These are phyloP conservation scores for Ageneiosus marmoratus DNA, from an alignment of 2,113 vertebrate species.

Conservation along the genomic window DNA sequence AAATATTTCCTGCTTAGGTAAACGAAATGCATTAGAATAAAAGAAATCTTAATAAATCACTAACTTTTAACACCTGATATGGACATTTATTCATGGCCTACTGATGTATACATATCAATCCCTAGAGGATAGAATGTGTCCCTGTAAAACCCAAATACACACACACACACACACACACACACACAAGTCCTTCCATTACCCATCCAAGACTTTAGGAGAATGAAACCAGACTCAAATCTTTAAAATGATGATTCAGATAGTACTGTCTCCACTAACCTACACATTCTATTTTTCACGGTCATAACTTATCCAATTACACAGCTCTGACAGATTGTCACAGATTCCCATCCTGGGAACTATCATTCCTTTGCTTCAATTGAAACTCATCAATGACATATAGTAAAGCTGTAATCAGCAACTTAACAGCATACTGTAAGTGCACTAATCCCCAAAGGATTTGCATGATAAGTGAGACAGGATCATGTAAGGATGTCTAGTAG, in stretches of 20 bases:
- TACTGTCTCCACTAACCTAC: conserved; percentile 30
- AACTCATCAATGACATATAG: conserved; percentile 2
- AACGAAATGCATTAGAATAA: conserved; percentile 5
- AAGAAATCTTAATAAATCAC: not conserved
- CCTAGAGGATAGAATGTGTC: not conserved
- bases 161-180: conserved; percentile 6
- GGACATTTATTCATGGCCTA: not conserved
- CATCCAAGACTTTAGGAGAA: not conserved
- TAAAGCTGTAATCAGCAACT: too few relatives aligned
- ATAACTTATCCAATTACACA: conserved; percentile 3
- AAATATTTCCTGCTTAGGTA: not conserved
- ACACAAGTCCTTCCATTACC: not conserved
- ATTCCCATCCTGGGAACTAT: not conserved
- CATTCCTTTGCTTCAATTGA: not conserved
- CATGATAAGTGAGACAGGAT: conserved; percentile 16
- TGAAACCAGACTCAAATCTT: conserved; percentile 14
- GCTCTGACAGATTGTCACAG: not conserved
- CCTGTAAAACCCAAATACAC: not conserved
- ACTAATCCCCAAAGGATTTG: conserved; percentile 35
- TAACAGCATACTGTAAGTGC: not conserved
- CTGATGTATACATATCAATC: not conserved
- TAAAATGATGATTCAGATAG: not conserved
- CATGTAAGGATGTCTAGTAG: conserved; percentile 13
- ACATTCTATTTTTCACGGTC: conserved; percentile 31
- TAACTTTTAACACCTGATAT: not conserved